phyloP scores from a whole-genome alignment of 2,797 vertebrate genomes.

The Garrulus glandarius region DNA sequence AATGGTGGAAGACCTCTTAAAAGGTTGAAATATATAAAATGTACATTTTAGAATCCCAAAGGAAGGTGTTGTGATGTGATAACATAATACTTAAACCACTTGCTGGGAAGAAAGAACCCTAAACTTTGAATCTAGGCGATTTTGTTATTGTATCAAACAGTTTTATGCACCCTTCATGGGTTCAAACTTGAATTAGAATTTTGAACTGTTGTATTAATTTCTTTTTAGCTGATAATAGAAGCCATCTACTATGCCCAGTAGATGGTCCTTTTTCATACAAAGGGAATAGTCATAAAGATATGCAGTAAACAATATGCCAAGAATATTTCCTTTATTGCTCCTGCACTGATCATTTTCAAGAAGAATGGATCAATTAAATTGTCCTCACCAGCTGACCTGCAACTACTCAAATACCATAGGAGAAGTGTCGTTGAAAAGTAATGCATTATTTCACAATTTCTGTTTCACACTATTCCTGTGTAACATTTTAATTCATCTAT shows the following conservation, averaged over 20 bases:
- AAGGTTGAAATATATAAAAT: constrained; percentile 53
- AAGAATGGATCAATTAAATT: not conserved
- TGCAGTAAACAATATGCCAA: not conserved
- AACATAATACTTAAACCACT: constrained; percentile 40
- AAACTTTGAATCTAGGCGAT: constrained; percentile 52
- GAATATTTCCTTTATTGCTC: not conserved
- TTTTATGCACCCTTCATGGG: not conserved
- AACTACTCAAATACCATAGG: not conserved
- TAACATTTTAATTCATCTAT: not conserved
- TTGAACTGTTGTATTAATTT: constrained; percentile 15
- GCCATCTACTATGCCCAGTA: not conserved
- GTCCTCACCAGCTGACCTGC: not conserved
- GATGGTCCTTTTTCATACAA: not conserved
- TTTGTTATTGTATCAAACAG: not conserved
- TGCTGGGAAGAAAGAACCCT: not conserved
- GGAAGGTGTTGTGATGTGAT: constrained; percentile 18
- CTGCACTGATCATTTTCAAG: not conserved
- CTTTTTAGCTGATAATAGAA: constrained; percentile 14
- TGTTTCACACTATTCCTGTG: not conserved
- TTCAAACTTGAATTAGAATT: constrained; percentile 16
- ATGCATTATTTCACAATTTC: not conserved
- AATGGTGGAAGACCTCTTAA: constrained; percentile 9
- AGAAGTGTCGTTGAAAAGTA: not conserved
- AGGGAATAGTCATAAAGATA: constrained; percentile 1
- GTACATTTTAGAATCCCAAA: constrained; percentile 49